Conservation (phyloP, 2,797 vertebrate genomes). For the Anableps anableps region DNA sequence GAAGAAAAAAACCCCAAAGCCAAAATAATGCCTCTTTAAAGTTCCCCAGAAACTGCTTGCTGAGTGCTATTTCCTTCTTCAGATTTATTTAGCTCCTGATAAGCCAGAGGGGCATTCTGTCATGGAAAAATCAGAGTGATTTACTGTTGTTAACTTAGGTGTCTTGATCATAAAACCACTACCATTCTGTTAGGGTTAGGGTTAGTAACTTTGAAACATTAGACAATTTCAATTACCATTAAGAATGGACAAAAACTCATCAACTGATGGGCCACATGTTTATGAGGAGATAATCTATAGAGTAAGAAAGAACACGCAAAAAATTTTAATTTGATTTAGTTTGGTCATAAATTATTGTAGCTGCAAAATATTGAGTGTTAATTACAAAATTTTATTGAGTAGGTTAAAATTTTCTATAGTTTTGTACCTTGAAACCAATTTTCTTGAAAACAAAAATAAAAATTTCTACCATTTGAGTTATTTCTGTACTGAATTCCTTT, state of each 20-base stretch:
- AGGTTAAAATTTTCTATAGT: neutral
- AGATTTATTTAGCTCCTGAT: neutral
- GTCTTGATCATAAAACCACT: neutral
- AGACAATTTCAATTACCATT: neutral
- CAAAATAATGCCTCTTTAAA: conserved; percentile 8
- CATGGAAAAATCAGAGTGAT: neutral
- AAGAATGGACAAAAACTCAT: neutral
- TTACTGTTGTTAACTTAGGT: neutral
- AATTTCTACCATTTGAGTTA: neutral
- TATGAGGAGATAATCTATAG: neutral
- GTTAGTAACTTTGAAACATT: neutral
- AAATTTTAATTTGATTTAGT: neutral
- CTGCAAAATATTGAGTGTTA: neutral
- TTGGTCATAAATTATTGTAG: neutral
- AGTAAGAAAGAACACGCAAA: neutral
- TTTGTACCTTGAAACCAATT: neutral
- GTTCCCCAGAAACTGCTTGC: neutral
- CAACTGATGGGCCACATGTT: neutral
- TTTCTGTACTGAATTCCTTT: no score
- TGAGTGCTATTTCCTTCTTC: neutral
- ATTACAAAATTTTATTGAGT: neutral
- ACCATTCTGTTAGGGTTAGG: neutral
- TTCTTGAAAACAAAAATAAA: neutral
- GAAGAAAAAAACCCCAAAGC: neutral
- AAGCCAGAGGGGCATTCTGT: neutral